Evolutionary conservation across 2,797 vertebrate species (phyloP).

Genomic region (Glossophaga mutica): DNA sequence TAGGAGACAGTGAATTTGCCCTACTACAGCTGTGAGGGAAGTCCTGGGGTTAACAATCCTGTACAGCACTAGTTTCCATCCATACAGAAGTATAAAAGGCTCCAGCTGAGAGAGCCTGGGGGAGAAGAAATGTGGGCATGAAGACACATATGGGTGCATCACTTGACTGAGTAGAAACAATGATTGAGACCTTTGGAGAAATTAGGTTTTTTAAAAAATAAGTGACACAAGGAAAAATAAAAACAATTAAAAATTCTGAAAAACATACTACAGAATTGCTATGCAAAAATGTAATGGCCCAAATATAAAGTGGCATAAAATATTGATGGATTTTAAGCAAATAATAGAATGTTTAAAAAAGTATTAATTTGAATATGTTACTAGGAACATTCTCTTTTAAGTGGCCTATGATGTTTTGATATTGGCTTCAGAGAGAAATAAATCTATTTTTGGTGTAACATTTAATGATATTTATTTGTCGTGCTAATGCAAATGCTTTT

Average conservation of each 20-base stretch:
- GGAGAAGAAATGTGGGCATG: neutral
- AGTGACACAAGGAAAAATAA: neutral
- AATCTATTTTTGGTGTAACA: neutral
- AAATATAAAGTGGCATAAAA: neutral
- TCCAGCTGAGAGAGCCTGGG: neutral
- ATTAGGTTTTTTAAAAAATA: neutral
- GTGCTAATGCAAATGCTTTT: neutral
- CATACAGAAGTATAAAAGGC: fast-evolving
- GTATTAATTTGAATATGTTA: neutral
- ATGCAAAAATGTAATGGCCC: neutral
- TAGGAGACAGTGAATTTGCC: neutral
- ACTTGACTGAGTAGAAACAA: neutral
- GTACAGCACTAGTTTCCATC: neutral
- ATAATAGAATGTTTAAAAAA: neutral
- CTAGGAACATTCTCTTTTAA: neutral
- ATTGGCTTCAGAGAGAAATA: neutral
- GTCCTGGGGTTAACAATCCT: neutral
- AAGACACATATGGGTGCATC: neutral
- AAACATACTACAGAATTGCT: neutral
- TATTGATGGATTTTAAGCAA: neutral
- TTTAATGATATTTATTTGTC: neutral
- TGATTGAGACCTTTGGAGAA: neutral
- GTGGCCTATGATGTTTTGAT: neutral
- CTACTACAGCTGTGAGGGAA: neutral
- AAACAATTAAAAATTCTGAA: neutral